Base-by-base conservation (phyloP, 2,888 invertebrate genomes). In the Biston betularia region DNA sequence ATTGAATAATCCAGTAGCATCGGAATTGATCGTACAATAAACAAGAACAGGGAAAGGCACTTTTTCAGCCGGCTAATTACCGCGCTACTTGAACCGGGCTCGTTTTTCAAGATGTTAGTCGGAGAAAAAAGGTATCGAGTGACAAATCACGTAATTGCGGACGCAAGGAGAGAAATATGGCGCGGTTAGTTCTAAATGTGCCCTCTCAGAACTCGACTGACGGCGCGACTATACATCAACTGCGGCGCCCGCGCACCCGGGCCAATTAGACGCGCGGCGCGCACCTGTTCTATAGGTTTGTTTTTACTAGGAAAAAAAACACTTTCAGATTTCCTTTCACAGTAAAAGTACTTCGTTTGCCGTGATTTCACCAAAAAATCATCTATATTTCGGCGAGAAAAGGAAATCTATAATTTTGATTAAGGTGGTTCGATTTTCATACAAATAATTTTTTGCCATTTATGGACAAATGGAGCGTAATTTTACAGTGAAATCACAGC, bases 141-240 rank as follows among this genome's bases (percentile, higher is more conserved):
- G 92, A 93, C 93, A 93, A 93, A 93, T 93, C 91, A 92, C 90
- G 90, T 90, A 91, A 92, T 92, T 90, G 92, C 88, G 87, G 88
- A 86, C 88, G 90, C 87, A 88, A 80, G 83, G 89, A 89, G 90
- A 92, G 92, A 93, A 87, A 88, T 92, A 93, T 92, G 88, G 89
- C 85, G 81, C 81, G 87, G 89, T 89, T 89, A 86, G 89, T 89
- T 92, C 90, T 89, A 92, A 91, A 90, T 89, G 87, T 83, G 89
- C 88, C 82, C 78, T 83, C 85, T 85, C 76, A 75, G 80, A 78
- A 82, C 80, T 81, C 75, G 81, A 83, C 79, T 82, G 85, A 83
- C 86, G 81, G 79, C 74, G 73, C 74, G 76, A 76, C 84, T 84
- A 86, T 88, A 88, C 86, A 85, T 87, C 86, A 87, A 70, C 65